Base-by-base conservation (phyloP, 2,888 invertebrate genomes). In the Leucania comma region DNA sequence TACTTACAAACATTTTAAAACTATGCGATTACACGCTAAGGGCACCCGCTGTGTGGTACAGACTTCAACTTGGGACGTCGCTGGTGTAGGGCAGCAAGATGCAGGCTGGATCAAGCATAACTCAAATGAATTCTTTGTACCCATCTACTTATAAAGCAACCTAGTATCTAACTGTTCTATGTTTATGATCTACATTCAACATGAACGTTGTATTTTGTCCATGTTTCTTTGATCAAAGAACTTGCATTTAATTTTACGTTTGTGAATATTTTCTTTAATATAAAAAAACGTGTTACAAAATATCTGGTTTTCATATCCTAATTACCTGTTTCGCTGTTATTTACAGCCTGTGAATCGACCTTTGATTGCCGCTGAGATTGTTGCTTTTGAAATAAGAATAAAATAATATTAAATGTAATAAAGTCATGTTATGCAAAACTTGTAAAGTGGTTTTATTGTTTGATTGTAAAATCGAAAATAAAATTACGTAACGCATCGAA, bases 361-460 rank as follows among this genome's bases (percentile, higher is more conserved):
- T 77, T 73, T 76, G 60, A 68, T 60, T 73, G 69, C n/a, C 17
- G 50, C 3, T 46, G 22, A 56, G 56, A 76, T 73, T 68, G 54
- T 75, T 50, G 22, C 26, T 72, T 72, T 32, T 1, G 59, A 57
- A 75, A 75, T 51, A 51, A 75, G 51, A 22, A 72, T 71, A 50
- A 46, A 72, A 59, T 59, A 48, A 48, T 35, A 50, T 56, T 29
- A 12, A 29, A 48, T 26, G 35, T 26, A 17, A 63, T 38, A 35
- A 20, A 17, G n/a, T n/a, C 38, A 2, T 50, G 20, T 51, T 54
- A 24, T 14, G 42, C 29, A 62, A 72, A 63, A 67, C 50, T 57
- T 54, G 24, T 75, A n/a, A 42, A 59, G 76, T 5, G 10, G 26
- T 72, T 78, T 63, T 71, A 60, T 46, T 56, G 12, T 24, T 29